Percentiles rank a stretch among this genome's conserved stretches.
Conservation (phyloP, 2,888 invertebrate species). For the Coremacera marginata region DNA sequence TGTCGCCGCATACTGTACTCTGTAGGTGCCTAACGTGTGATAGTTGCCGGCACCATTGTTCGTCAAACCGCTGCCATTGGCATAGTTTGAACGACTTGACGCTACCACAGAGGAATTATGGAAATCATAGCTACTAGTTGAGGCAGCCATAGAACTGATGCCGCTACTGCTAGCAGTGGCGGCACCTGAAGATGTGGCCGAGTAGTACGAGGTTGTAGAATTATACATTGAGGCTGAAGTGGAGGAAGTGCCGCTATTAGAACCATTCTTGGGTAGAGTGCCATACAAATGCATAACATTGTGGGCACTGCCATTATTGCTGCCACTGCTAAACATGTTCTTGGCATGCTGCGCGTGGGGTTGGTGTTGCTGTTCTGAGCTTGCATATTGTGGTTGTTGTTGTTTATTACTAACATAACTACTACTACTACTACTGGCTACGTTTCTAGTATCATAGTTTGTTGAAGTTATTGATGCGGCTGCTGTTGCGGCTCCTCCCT, state of each 20-base stretch:
- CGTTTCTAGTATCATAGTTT: constrained; percentile 63
- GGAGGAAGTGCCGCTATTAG: constrained; percentile 49
- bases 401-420: constrained; percentile 57
- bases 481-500: constrained; percentile 49
- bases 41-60: constrained; percentile 61
- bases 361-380: constrained; percentile 59
- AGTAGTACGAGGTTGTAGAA: constrained; percentile 53
- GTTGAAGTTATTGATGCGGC: constrained; percentile 49
- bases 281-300: constrained; percentile 67
- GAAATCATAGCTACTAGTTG: constrained; percentile 67
- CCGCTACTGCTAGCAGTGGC: constrained; percentile 67
- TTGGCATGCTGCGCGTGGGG: constrained; percentile 32
- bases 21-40: constrained; percentile 68
- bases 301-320: constrained; percentile 53
- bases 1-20: constrained; percentile 69
- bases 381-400: constrained; percentile 54
- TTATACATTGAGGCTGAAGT: constrained; percentile 47
- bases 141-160: constrained; percentile 67
- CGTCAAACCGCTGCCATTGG: constrained; percentile 52
- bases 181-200: constrained; percentile 56
- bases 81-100: constrained; percentile 53
- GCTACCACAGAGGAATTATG: constrained; percentile 59
- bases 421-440: constrained; percentile 56
- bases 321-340: constrained; percentile 57
- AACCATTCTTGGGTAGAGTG: constrained; percentile 64